Evolutionary conservation across 2,113 vertebrate species (phyloP).

Genomic region (Melanostigma gelatinosum): DNA sequence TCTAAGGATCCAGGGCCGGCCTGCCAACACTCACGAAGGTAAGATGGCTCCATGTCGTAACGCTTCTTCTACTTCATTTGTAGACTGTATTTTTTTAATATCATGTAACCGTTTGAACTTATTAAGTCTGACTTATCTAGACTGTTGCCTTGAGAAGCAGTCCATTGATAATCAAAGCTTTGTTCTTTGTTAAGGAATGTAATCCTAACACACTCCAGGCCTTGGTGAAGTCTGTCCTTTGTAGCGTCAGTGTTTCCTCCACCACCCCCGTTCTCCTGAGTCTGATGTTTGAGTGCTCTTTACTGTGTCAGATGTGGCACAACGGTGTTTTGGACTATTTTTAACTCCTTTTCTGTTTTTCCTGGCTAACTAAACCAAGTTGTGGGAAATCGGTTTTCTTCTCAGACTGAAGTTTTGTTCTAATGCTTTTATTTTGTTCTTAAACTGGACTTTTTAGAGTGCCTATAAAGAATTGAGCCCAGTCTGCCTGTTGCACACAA

Average conservation of each 20-base stretch:
- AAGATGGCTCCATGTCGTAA: constrained; percentile 38
- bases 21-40: constrained; percentile 79
- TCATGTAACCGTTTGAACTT: constrained; percentile 19
- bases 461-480: constrained; percentile 17
- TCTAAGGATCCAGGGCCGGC: constrained; percentile 70
- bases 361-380: background rate
- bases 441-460: constrained; percentile 2
- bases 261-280: constrained; percentile 39
- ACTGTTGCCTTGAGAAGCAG: constrained; percentile 29
- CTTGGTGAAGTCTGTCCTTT: constrained; percentile 61
- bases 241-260: constrained; percentile 39
- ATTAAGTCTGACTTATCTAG: constrained; percentile 51
- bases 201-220: constrained; percentile 64
- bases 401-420: background rate
- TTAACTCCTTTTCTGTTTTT: background rate
- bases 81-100: constrained; percentile 1
- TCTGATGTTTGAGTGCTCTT: constrained; percentile 52
- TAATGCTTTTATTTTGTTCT: background rate
- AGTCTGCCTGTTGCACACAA: constrained; percentile 42
- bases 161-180: constrained; percentile 65
- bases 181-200: constrained; percentile 71
- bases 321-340: background rate
- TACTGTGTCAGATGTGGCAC: constrained; percentile 33
- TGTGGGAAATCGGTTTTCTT: background rate
- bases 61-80: background rate